Evolutionary conservation across 2,888 invertebrate genomes (phyloP).

Genomic region (Fragum whitleyi): DNA sequence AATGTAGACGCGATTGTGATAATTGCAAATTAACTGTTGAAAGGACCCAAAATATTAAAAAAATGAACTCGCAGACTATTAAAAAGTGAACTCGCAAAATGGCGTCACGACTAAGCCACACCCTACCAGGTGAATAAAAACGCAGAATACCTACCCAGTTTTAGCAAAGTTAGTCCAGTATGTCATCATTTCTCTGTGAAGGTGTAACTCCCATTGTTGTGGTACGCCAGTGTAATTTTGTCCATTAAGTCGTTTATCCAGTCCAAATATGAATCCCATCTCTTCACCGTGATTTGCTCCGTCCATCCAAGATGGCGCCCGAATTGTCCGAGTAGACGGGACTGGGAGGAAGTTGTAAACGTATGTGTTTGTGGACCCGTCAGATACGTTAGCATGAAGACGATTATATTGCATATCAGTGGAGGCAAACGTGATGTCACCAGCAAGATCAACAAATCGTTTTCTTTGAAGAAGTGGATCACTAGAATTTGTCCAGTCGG

Average conservation of each 20-base stretch:
- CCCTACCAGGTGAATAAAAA: no score
- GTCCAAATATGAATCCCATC: conserved; percentile 26
- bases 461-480: conserved; percentile 10
- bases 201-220: conserved; percentile 13
- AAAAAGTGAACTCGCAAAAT: no score
- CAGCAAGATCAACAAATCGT: conserved; percentile 15
- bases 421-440: conserved; percentile 6
- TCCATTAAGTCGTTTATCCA: neutral
- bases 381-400: conserved; percentile 22
- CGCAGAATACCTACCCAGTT: conserved; percentile 34
- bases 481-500: conserved; percentile 31
- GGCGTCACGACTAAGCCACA: no score
- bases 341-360: conserved; percentile 18
- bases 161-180: conserved; percentile 37
- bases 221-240: neutral
- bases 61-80: no score
- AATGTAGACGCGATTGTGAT: no score
- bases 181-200: conserved; percentile 13
- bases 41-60: no score
- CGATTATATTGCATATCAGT: conserved; percentile 8
- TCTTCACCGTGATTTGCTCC: conserved; percentile 22
- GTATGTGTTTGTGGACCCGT: conserved; percentile 1
- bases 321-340: conserved; percentile 8
- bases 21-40: no score
- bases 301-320: conserved; percentile 25